phyloP scores from a whole-genome alignment of 2,888 invertebrate genomes.

The Melanostoma scalare region DNA sequence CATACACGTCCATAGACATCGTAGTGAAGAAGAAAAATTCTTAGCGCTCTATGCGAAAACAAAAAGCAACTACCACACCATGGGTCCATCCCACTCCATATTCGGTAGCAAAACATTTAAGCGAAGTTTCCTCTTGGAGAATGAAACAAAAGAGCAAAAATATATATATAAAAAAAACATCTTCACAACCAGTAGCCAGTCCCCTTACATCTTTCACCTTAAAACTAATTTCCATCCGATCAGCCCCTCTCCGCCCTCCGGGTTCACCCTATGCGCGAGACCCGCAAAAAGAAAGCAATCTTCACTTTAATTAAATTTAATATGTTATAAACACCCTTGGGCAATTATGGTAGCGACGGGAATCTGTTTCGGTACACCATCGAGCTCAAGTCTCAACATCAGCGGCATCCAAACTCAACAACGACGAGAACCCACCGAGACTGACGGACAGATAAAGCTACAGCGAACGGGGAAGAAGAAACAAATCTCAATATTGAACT shows the following conservation, averaged over 20 bases:
- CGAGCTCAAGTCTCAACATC: slow-evolving; percentile 3
- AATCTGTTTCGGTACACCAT: slow-evolving; percentile 68
- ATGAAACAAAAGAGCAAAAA: neutral
- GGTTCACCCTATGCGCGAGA: neutral
- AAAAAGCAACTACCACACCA: slow-evolving; percentile 4
- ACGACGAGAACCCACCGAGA: too few relatives aligned
- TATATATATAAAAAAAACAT: too few relatives aligned
- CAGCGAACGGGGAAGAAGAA: neutral
- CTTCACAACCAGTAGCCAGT: slow-evolving; percentile 49
- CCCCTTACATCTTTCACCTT: slow-evolving; percentile 30
- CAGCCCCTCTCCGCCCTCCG: slow-evolving; percentile 13
- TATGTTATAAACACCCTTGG: slow-evolving; percentile 72
- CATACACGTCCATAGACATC: neutral
- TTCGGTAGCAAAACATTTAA: slow-evolving; percentile 69
- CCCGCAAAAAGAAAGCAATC: slow-evolving; percentile 71
- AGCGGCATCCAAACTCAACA: neutral
- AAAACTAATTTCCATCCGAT: slow-evolving; percentile 65
- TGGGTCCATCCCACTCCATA: slow-evolving; percentile 65
- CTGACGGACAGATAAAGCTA: neutral
- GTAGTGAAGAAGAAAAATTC: slow-evolving; percentile 38
- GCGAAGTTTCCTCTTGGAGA: slow-evolving; percentile 28
- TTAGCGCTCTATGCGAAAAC: slow-evolving; percentile 16
- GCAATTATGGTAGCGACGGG: slow-evolving; percentile 72
- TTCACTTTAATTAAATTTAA: slow-evolving; percentile 73
- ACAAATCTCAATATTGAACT: slow-evolving; percentile 63